Evolutionary conservation across 2,797 vertebrate genomes (phyloP).

Genomic region (Anableps anableps): DNA sequence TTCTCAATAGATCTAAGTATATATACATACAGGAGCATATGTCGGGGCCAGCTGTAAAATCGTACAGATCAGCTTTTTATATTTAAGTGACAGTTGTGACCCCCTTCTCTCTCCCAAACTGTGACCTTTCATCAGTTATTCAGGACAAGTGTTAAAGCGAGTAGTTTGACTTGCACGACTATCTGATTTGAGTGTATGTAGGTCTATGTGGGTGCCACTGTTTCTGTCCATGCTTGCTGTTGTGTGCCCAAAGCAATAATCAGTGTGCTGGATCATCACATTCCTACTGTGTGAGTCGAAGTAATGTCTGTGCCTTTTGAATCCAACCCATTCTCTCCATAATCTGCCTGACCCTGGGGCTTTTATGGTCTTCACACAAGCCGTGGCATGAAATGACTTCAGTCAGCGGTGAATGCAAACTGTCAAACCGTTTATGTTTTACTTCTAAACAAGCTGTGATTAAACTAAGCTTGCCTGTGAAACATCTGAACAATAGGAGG

Average conservation of each 20-base stretch:
- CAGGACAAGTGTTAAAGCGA: slow-evolving; percentile 46
- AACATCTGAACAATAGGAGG: neutral
- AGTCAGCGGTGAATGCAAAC: slow-evolving; percentile 22
- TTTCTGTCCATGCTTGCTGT: slow-evolving; percentile 14
- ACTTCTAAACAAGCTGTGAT: slow-evolving; percentile 3
- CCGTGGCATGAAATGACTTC: slow-evolving; percentile 25
- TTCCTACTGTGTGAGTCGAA: slow-evolving; percentile 76
- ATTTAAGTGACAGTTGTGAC: slow-evolving; percentile 75
- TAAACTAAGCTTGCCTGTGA: neutral
- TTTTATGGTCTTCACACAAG: slow-evolving; percentile 41
- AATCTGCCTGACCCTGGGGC: slow-evolving; percentile 61
- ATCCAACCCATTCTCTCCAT: slow-evolving; percentile 69
- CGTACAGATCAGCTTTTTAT: slow-evolving; percentile 70
- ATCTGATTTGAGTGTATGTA: neutral
- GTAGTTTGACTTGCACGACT: neutral
- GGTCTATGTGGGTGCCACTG: neutral
- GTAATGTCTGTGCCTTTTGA: slow-evolving; percentile 66
- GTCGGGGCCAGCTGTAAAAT: slow-evolving; percentile 65
- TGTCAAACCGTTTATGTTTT: slow-evolving; percentile 20
- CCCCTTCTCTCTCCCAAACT: slow-evolving; percentile 27
- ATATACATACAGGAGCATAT: slow-evolving; percentile 56
- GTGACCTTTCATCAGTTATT: slow-evolving; percentile 17
- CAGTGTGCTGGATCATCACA: slow-evolving; percentile 81
- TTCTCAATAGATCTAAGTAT: slow-evolving; percentile 41
- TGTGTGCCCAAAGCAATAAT: slow-evolving; percentile 50